Percentiles rank a stretch among this genome's conserved stretches.
phyloP scores from a whole-genome alignment of 1,140 invertebrate species.

The Anthonomus grandis region DNA sequence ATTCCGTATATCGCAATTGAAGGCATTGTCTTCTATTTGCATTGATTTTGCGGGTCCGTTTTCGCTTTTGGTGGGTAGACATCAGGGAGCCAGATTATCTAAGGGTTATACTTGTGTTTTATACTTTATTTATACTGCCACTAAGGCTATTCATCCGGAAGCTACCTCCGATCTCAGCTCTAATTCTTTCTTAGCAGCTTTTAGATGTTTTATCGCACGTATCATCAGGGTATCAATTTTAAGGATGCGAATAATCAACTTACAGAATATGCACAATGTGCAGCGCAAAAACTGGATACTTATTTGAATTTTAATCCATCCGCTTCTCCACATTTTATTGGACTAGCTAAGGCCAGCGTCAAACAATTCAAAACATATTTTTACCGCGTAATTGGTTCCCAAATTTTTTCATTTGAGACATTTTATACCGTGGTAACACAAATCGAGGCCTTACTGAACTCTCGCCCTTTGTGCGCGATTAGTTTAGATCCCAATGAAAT shows the following conservation, averaged over 20 bases:
- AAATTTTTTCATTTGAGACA: conserved; percentile 17
- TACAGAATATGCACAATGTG: background rate
- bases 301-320: conserved; percentile 9
- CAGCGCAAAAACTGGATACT: no score
- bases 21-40: conserved; percentile 1
- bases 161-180: conserved; percentile 10
- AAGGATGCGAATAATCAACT: conserved; percentile 32
- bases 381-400: conserved; percentile 3
- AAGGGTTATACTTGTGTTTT: conserved; percentile 46
- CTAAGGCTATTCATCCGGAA: conserved; percentile 24
- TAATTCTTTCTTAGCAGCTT: conserved; percentile 14
- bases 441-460: conserved; percentile 18
- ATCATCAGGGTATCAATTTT: conserved; percentile 47
- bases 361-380: conserved; percentile 18
- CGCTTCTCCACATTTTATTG: conserved; percentile 8
- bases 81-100: conserved; percentile 12
- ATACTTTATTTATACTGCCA: conserved; percentile 38
- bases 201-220: conserved; percentile 20
- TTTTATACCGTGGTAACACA: conserved; percentile 8
- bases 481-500: conserved; percentile 2
- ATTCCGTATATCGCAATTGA: conserved; percentile 7
- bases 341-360: conserved; percentile 19
- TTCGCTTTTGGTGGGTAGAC: conserved; percentile 3
- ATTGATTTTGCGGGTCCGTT: conserved; percentile 16
- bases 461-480: conserved; percentile 7